A percentile compares a stretch with the other conserved stretches of the same genome.
phyloP scores from a whole-genome alignment of 2,113 vertebrate genomes.

The Tonatia bakeri region DNA sequence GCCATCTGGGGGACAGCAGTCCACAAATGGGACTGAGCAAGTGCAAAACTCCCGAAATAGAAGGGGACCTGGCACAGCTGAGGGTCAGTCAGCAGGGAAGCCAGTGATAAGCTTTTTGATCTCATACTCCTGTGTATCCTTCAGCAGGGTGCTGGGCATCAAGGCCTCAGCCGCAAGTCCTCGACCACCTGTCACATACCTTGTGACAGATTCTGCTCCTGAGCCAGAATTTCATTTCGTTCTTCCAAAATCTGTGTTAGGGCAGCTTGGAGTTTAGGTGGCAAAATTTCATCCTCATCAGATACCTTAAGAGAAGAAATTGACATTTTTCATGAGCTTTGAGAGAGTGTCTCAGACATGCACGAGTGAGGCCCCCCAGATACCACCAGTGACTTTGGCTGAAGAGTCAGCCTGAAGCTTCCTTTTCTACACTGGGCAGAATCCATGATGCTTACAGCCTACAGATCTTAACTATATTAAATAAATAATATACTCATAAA shows the following conservation, averaged over 20 bases:
- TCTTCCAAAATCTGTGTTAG: slow-evolving; percentile 93
- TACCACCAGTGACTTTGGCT: background rate
- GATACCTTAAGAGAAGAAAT: slow-evolving; percentile 82
- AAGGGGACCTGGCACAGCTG: background rate
- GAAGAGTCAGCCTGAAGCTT: background rate
- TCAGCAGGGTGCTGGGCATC: background rate
- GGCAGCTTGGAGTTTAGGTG: slow-evolving; percentile 94
- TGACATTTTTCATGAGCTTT: background rate
- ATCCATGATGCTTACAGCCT: background rate
- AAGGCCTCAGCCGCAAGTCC: background rate
- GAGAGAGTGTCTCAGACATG: background rate
- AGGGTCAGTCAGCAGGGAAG: background rate
- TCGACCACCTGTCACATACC: slow-evolving; percentile 75
- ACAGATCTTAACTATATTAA: background rate
- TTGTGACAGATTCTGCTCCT: slow-evolving; percentile 79
- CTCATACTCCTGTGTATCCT: background rate
- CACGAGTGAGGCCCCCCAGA: background rate
- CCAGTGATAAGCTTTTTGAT: background rate
- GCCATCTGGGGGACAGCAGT: background rate
- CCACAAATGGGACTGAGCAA: background rate
- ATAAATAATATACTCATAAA: background rate
- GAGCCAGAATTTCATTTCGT: slow-evolving; percentile 87
- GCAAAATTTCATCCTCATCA: slow-evolving; percentile 96
- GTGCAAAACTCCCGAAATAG: background rate
- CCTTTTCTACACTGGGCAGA: background rate